Conservation (phyloP, 1,140 invertebrate genomes). For the Bombus superbus region DNA sequence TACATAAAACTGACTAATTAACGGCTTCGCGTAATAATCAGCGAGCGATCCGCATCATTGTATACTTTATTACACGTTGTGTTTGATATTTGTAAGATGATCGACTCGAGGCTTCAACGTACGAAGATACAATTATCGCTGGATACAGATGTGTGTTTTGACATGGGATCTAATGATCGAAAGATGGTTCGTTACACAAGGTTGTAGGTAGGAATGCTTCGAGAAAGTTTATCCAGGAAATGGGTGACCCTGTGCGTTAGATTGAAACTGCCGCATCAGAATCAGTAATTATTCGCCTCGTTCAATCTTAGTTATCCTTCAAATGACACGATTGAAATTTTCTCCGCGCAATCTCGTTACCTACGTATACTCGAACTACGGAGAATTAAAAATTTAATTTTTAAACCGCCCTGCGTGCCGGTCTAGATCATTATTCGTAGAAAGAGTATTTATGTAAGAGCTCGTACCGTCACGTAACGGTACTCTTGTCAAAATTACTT, state of each 20-base stretch:
- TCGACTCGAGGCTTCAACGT: background rate
- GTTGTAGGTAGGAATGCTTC: background rate
- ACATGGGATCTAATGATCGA: background rate
- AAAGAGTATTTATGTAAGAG: too few relatives aligned
- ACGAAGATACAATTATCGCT: background rate
- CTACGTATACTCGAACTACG: background rate
- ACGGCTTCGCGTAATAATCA: too few relatives aligned
- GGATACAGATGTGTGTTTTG: background rate
- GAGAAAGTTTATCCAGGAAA: conserved; percentile 3
- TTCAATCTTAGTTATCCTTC: background rate
- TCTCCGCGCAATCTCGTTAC: background rate
- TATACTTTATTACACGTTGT: background rate
- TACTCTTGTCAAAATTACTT: too few relatives aligned
- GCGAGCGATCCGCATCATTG: too few relatives aligned
- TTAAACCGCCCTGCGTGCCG: too few relatives aligned
- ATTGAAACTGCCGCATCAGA: conserved; percentile 1
- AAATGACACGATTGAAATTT: background rate
- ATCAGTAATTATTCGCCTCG: background rate
- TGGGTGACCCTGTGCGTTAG: conserved; percentile 17
- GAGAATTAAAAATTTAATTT: too few relatives aligned
- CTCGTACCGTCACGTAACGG: too few relatives aligned
- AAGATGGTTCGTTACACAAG: background rate
- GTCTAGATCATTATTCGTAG: too few relatives aligned
- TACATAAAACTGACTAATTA: too few relatives aligned
- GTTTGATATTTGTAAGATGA: background rate